Evolutionary conservation across 2,888 invertebrate species (phyloP).

Genomic region (Sesia apiformis): DNA sequence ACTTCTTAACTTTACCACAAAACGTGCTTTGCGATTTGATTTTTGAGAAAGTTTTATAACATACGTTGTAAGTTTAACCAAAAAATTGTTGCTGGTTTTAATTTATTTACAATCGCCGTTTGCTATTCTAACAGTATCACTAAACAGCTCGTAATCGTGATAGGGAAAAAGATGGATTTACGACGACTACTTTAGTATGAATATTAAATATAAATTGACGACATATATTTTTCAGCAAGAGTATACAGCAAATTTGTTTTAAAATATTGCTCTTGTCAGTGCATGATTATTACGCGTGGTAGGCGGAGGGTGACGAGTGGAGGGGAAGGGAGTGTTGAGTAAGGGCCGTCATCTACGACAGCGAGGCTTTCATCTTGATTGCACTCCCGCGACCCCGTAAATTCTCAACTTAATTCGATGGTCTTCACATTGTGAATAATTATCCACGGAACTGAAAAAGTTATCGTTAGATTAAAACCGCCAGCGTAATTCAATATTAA

Average conservation of each 20-base stretch:
- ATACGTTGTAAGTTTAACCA: too few species aligned
- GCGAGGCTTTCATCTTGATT: conserved; percentile 46
- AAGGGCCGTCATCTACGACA: conserved; percentile 16
- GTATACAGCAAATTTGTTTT: not conserved
- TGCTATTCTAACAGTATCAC: too few species aligned
- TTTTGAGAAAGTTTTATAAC: too few species aligned
- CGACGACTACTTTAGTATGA: too few species aligned
- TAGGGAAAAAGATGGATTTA: too few species aligned
- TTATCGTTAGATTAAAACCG: not conserved
- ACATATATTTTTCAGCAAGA: not conserved
- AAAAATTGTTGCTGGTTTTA: too few species aligned
- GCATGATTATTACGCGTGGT: not conserved
- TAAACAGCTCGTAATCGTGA: too few species aligned
- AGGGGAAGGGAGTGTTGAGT: not conserved
- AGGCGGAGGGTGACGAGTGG: not conserved
- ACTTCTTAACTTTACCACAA: too few species aligned
- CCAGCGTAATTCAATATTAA: not conserved
- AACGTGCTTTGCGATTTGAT: too few species aligned
- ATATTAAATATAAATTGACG: too few species aligned
- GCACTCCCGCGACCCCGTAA: conserved; percentile 34
- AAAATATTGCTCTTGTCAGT: not conserved
- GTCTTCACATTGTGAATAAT: conserved; percentile 29
- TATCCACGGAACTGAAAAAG: conserved; percentile 7
- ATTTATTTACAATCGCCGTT: too few species aligned
- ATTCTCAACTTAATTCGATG: conserved; percentile 37